Evolutionary conservation across 2,888 invertebrate genomes (phyloP).

Genomic region (Malachius bipustulatus): DNA sequence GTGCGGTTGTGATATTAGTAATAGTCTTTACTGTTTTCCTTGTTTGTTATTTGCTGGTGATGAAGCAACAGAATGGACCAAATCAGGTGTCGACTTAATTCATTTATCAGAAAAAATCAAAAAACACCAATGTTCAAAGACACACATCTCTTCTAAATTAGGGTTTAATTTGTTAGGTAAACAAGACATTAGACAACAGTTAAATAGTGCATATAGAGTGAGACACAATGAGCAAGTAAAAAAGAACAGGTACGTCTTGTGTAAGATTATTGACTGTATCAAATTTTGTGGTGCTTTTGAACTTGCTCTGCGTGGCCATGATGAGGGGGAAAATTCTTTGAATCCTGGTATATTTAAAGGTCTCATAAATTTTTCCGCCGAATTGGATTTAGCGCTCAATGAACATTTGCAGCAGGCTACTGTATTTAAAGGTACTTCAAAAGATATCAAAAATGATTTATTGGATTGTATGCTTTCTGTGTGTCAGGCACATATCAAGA

Average conservation of each 20-base stretch:
- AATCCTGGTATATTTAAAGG: constrained; percentile 24
- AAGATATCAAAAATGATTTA: constrained; percentile 27
- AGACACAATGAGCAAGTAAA: no score
- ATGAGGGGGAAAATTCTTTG: constrained; percentile 21
- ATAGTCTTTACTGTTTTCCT: no score
- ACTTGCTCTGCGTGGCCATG: constrained; percentile 15
- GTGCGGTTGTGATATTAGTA: constrained; percentile 20
- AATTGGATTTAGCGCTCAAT: constrained; percentile 21
- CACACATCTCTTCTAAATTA: no score
- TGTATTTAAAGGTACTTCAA: constrained; percentile 26
- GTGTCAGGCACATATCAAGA: no score
- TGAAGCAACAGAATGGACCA: constrained; percentile 8
- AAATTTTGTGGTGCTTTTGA: not conserved
- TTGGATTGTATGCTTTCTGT: constrained; percentile 26
- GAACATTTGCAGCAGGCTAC: constrained; percentile 21
- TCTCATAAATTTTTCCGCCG: constrained; percentile 24
- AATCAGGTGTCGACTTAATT: constrained; percentile 6
- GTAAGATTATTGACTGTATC: not conserved
- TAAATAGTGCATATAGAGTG: no score
- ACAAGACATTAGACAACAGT: no score
- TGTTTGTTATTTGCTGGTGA: constrained; percentile 20
- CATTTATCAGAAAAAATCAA: constrained; percentile 16
- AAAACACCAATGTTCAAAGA: constrained; percentile 9
- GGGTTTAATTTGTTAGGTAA: no score
- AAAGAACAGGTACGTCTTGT: constrained; percentile 1